Evolutionary conservation across 2,113 vertebrate species (phyloP).

Genomic region (Cygnus buccinator): DNA sequence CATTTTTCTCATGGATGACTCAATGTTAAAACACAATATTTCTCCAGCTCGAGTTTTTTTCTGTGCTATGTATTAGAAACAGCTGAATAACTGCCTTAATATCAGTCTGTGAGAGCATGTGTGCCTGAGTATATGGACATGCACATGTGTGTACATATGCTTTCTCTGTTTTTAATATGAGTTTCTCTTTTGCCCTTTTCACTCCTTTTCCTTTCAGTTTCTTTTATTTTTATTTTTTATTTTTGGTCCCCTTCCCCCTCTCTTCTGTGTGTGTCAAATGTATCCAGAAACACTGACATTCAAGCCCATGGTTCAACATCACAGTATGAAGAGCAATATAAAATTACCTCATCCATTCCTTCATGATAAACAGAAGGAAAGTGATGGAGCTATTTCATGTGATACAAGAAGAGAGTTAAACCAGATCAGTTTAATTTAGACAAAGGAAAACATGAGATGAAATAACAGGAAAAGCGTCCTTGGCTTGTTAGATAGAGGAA

Average conservation of each 20-base stretch:
- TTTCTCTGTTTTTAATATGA: background rate
- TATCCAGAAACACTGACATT: background rate
- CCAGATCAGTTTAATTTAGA: constrained; percentile 1
- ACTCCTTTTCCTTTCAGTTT: constrained; percentile 23
- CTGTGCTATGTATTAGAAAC: constrained; percentile 20
- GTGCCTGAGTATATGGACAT: background rate
- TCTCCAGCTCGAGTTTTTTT: constrained; percentile 20
- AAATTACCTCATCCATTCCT: constrained; percentile 7
- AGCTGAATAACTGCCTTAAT: constrained; percentile 4
- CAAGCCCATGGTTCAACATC: background rate
- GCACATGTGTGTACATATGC: background rate
- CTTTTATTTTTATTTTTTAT: background rate
- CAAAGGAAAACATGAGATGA: background rate
- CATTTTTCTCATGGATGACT: constrained; percentile 68
- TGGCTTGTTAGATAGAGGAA: background rate
- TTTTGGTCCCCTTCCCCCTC: background rate
- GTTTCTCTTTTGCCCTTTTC: constrained; percentile 1
- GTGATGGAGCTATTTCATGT: background rate
- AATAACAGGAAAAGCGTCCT: constrained; percentile 39
- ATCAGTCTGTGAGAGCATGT: background rate
- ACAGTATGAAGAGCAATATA: background rate
- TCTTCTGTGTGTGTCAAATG: background rate
- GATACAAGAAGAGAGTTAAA: constrained; percentile 6
- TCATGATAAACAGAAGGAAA: background rate
- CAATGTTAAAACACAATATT: constrained; percentile 33